A percentile compares a stretch with the other conserved stretches of the same genome.
These are phyloP conservation scores for Macquaria ambigua DNA, from an alignment of 2,113 vertebrate species.

Conservation along the genomic window DNA sequence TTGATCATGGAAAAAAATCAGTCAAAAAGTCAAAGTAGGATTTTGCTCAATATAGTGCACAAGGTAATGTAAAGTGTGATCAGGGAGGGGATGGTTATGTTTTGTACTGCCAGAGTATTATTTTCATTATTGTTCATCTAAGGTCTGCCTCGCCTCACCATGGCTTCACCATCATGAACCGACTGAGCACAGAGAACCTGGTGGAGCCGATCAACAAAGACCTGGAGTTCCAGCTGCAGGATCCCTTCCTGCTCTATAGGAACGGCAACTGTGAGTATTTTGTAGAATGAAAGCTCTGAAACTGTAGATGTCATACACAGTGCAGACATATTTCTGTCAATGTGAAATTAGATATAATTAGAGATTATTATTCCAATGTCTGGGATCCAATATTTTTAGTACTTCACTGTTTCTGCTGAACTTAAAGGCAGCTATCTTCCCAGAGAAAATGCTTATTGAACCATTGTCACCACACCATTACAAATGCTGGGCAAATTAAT, in stretches of 20 bases:
- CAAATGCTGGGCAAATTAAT: conserved; percentile 3
- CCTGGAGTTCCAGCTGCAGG: conserved; percentile 97
- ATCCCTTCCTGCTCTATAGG: conserved; percentile 97
- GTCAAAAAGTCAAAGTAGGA: background rate
- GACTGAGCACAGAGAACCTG: conserved; percentile 94
- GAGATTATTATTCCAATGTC: background rate
- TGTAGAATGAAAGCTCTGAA: background rate
- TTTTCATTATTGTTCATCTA: conserved; percentile 14
- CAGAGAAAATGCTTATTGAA: background rate
- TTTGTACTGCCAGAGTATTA: background rate
- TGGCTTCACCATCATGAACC: conserved; percentile 98
- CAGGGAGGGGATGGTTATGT: background rate
- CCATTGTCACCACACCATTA: background rate
- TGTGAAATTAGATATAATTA: background rate
- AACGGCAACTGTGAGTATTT: conserved; percentile 89
- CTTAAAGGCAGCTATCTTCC: background rate
- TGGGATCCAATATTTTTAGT: background rate
- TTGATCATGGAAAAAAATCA: no score
- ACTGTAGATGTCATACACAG: background rate
- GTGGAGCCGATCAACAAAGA: conserved; percentile 99
- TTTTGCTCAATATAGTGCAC: background rate
- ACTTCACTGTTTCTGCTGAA: background rate
- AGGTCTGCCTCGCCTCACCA: conserved; percentile 97
- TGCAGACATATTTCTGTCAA: background rate
- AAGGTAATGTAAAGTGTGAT: background rate